phyloP scores from a whole-genome alignment of 2,113 vertebrate genomes.

The Zapornia atra region DNA sequence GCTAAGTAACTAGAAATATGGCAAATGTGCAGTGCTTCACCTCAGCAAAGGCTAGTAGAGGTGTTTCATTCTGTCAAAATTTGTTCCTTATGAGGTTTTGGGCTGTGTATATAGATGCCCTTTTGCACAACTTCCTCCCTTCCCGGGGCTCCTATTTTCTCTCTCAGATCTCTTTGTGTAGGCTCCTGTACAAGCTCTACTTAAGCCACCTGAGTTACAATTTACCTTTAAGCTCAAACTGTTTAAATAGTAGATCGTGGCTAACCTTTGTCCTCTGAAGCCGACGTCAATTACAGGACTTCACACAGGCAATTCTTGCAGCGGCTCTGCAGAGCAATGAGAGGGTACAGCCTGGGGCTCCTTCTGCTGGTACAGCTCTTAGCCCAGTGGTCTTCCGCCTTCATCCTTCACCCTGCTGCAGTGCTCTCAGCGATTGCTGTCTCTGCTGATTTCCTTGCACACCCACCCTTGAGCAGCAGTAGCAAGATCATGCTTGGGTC shows the following conservation, averaged over 20 bases:
- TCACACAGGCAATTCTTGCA: not conserved
- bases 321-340: not conserved
- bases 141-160: not conserved
- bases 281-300: fast-evolving
- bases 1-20: not conserved
- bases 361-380: not conserved
- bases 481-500: not conserved
- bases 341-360: not conserved
- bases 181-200: not conserved
- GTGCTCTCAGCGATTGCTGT: not conserved
- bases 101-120: not conserved
- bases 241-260: not conserved
- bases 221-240: not conserved
- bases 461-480: not conserved
- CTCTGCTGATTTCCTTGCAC: not conserved
- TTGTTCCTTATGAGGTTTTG: not conserved
- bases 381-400: not conserved
- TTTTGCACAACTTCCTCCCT: not conserved
- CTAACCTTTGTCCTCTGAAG: not conserved
- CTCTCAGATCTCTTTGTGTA: not conserved
- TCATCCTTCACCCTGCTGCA: not conserved
- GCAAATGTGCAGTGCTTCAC: not conserved
- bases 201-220: not conserved
- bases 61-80: not conserved
- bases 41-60: not conserved